Conservation (phyloP, 2,888 invertebrate genomes). For the Meandrusa payeni region DNA sequence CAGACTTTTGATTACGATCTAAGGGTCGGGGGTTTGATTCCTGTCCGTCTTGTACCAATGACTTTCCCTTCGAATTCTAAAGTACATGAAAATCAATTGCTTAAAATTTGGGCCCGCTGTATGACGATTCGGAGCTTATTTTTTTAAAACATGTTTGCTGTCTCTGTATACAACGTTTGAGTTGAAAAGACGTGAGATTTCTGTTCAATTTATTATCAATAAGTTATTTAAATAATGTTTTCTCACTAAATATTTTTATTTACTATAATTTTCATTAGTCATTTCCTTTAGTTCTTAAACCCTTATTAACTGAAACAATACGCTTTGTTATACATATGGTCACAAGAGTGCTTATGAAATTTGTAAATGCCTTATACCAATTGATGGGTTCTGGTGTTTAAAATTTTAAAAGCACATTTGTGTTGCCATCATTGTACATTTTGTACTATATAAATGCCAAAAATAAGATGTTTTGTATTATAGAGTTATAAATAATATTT, state of each 20-base stretch:
- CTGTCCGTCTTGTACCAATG: no score
- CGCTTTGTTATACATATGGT: constrained; percentile 24
- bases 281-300: constrained; percentile 15
- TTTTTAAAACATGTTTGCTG: background rate
- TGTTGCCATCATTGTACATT: constrained; percentile 38
- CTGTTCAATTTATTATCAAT: background rate
- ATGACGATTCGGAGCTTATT: background rate
- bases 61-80: no score
- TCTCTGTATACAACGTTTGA: background rate
- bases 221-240: constrained; percentile 3
- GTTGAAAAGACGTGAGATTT: no score
- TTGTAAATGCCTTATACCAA: constrained; percentile 8
- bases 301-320: constrained; percentile 20
- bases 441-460: constrained; percentile 56
- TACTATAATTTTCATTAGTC: constrained; percentile 17
- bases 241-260: constrained; percentile 4
- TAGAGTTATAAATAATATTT: constrained; percentile 30
- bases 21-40: no score
- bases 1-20: no score
- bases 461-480: constrained; percentile 41
- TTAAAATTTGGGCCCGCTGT: no score
- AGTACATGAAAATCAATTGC: no score
- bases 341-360: constrained; percentile 15
- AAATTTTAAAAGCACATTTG: constrained; percentile 21
- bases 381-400: background rate